Conservation (phyloP, 2,797 vertebrate genomes). For the Mus spretus region DNA sequence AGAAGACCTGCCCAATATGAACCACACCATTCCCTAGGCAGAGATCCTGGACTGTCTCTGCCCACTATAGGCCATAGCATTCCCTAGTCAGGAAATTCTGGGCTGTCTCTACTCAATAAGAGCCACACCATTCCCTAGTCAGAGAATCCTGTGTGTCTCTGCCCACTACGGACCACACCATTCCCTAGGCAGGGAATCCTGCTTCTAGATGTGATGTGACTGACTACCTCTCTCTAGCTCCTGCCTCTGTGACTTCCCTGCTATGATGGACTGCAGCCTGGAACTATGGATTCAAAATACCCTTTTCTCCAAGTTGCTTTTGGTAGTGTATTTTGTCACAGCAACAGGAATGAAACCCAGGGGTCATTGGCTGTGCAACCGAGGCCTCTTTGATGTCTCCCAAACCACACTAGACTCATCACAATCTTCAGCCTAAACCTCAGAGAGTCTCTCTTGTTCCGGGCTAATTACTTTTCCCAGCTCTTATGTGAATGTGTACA, state of each 20-base stretch:
- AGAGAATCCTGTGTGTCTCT: fast-evolving
- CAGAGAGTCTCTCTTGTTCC: not conserved
- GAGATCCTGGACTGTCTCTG: too few species aligned
- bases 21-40: not conserved
- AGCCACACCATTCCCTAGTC: not conserved
- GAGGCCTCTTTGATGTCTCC: not conserved
- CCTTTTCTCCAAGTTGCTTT: not conserved
- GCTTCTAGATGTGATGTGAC: too few species aligned
- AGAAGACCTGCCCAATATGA: not conserved
- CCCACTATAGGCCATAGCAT: not conserved
- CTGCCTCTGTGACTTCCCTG: not conserved
- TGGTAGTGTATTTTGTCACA: not conserved
- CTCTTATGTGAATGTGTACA: not conserved
- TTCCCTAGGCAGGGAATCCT: not conserved
- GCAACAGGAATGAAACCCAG: too few species aligned
- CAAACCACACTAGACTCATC: not conserved
- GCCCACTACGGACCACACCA: not conserved
- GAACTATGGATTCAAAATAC: not conserved
- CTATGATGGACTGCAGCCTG: not conserved
- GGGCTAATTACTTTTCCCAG: not conserved
- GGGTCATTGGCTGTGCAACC: not conserved
- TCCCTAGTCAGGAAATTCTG: not conserved
- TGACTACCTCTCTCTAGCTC: not conserved
- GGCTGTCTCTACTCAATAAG: not conserved
- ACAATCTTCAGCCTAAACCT: not conserved